Percentiles rank a stretch among this genome's conserved stretches.
Evolutionary conservation across 2,888 invertebrate genomes (phyloP).

Genomic region (Watsonalla cultraria): DNA sequence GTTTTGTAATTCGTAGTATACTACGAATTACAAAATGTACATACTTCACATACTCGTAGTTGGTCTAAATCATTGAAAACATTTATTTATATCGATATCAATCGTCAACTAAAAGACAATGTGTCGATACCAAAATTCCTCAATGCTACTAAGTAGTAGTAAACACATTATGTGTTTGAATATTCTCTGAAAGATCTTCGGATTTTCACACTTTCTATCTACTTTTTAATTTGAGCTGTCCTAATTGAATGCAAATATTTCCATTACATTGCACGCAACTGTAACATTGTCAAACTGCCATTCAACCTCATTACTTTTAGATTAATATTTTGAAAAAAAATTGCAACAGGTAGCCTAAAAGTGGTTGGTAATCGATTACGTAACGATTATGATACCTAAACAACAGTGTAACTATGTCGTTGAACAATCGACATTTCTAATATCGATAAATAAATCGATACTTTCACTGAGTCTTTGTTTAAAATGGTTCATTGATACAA

Average conservation of each 20-base stretch:
- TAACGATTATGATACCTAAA: constrained; percentile 13
- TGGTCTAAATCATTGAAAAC: too few relatives aligned
- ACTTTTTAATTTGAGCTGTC: too few relatives aligned
- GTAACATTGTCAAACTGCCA: constrained; percentile 10
- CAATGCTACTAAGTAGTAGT: too few relatives aligned
- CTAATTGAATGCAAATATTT: constrained; percentile 3
- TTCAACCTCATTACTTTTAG: constrained; percentile 27
- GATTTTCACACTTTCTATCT: too few relatives aligned
- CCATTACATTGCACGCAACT: constrained; percentile 1
- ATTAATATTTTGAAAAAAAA: constrained; percentile 29
- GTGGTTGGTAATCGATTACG: constrained; percentile 20
- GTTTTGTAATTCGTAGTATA: too few relatives aligned
- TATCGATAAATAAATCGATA: constrained; percentile 22
- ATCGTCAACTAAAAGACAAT: too few relatives aligned
- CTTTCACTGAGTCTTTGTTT: constrained; percentile 18
- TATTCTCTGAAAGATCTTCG: too few relatives aligned
- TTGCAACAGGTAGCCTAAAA: constrained; percentile 28
- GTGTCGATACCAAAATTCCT: too few relatives aligned
- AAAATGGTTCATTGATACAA: constrained; percentile 8
- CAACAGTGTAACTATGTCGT: constrained; percentile 16
- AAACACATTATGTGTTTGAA: too few relatives aligned
- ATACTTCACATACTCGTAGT: too few relatives aligned
- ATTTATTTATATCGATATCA: too few relatives aligned
- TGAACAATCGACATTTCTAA: constrained; percentile 22
- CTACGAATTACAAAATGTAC: too few relatives aligned